Percentiles rank a stretch among this genome's conserved stretches.
phyloP scores from a whole-genome alignment of 2,113 vertebrate genomes.

The Arothron firmamentum region DNA sequence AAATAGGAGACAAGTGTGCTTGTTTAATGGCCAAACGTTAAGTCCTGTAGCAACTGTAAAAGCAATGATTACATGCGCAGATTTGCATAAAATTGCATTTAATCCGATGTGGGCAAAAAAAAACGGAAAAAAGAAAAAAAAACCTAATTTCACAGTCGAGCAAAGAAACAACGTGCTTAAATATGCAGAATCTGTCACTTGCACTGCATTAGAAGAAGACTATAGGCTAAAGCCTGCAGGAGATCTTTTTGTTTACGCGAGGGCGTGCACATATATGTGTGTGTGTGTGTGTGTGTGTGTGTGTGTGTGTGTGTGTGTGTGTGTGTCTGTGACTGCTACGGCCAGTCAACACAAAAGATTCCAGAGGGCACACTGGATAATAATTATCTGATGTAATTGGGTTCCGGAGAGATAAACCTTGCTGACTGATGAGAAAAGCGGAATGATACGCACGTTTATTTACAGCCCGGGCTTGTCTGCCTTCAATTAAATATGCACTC shows the following conservation, averaged over 20 bases:
- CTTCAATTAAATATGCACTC: slow-evolving; percentile 43
- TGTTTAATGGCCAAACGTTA: background rate
- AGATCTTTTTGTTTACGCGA: slow-evolving; percentile 15
- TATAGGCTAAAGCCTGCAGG: slow-evolving; percentile 19
- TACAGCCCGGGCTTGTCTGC: slow-evolving; percentile 29
- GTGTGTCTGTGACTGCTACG: slow-evolving; percentile 11
- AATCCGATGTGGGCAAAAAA: slow-evolving; percentile 48
- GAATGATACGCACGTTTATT: slow-evolving; percentile 48
- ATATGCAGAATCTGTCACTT: slow-evolving; percentile 62
- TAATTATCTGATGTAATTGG: slow-evolving; percentile 53
- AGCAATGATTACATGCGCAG: slow-evolving; percentile 1
- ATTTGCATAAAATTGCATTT: slow-evolving; percentile 2
- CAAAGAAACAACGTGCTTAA: slow-evolving; percentile 65
- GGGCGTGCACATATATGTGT: too few species aligned
- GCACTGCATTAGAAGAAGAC: slow-evolving; percentile 35
- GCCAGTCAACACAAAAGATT: slow-evolving; percentile 45
- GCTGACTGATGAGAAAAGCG: slow-evolving; percentile 53
- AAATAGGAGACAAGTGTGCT: background rate
- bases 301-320: slow-evolving; percentile 4
- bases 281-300: slow-evolving; percentile 8
- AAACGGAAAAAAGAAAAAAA: slow-evolving; percentile 1
- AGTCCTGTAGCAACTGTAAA: background rate
- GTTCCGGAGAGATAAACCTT: slow-evolving; percentile 51
- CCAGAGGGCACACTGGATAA: slow-evolving; percentile 42
- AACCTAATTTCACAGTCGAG: slow-evolving; percentile 63